These are phyloP conservation scores for Pyrochroa serraticornis DNA, from an alignment of 2,888 invertebrate species.

Conservation along the genomic window DNA sequence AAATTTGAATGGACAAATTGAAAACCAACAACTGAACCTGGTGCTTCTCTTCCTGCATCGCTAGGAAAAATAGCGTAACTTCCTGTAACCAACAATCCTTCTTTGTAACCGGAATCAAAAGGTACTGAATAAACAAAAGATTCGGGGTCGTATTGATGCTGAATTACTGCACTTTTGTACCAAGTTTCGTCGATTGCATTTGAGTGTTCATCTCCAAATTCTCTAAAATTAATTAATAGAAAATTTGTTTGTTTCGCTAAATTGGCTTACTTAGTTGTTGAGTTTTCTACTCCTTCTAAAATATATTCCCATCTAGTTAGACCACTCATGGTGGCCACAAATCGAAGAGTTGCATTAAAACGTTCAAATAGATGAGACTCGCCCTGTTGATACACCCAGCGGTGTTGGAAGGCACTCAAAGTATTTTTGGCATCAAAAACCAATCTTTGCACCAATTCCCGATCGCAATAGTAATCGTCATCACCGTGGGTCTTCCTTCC, in stretches of 20 bases:
- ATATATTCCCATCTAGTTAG: conserved; percentile 86
- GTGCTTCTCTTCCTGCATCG: conserved; percentile 76
- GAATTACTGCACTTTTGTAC: conserved; percentile 89
- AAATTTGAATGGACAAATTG: conserved; percentile 79
- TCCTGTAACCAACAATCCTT: conserved; percentile 74
- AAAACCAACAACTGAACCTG: conserved; percentile 88
- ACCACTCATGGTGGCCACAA: conserved; percentile 88
- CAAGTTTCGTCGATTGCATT: conserved; percentile 87
- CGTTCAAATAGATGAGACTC: conserved; percentile 63
- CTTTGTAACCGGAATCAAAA: conserved; percentile 58
- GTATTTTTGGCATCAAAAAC: conserved; percentile 88
- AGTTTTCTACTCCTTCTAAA: conserved; percentile 62
- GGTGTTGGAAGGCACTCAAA: conserved; percentile 58
- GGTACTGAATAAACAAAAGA: conserved; percentile 81
- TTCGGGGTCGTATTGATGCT: conserved; percentile 77
- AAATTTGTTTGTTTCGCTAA: not conserved
- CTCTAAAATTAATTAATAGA: conserved; percentile 54
- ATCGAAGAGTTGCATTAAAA: conserved; percentile 78
- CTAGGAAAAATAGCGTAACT: conserved; percentile 84
- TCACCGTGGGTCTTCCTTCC: conserved; percentile 67
- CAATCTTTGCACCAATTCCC: conserved; percentile 81
- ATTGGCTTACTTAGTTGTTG: conserved; percentile 10
- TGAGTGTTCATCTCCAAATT: conserved; percentile 78
- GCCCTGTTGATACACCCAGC: conserved; percentile 52
- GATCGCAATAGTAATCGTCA: conserved; percentile 83